Percentiles rank a stretch among this genome's conserved stretches.
Evolutionary conservation across 1,140 invertebrate genomes (phyloP).

Genomic region (Drosophila willistoni): DNA sequence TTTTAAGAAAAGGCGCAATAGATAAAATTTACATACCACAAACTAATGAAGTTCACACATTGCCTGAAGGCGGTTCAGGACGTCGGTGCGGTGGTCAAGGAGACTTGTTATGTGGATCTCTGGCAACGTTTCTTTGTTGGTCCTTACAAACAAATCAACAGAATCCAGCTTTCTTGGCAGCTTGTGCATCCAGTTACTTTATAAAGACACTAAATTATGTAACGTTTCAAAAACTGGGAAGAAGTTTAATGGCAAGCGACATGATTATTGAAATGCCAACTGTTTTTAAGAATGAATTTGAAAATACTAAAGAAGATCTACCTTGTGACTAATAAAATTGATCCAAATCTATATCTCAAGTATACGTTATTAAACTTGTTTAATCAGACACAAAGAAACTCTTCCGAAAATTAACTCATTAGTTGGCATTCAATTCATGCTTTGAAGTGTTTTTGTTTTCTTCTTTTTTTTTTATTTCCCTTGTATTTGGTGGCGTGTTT

Average conservation of each 20-base stretch:
- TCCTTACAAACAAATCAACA: conserved; percentile 84
- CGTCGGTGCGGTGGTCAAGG: conserved; percentile 98
- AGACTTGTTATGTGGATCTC: conserved; percentile 93
- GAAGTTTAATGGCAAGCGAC: conserved; percentile 93
- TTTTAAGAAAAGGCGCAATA: conserved; percentile 90
- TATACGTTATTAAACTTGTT: no score
- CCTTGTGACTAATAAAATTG: no score
- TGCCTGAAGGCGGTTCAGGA: conserved; percentile 89
- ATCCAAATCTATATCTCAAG: no score
- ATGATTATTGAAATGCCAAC: conserved; percentile 92
- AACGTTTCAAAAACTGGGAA: conserved; percentile 90
- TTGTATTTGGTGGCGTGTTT: conserved; percentile 3
- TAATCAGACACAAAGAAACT: neutral
- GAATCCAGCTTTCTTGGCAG: conserved; percentile 88
- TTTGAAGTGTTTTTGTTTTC: conserved; percentile 7
- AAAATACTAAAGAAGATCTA: conserved; percentile 11
- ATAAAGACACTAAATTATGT: conserved; percentile 91
- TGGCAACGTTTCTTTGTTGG: conserved; percentile 95
- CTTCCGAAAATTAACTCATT: conserved; percentile 18
- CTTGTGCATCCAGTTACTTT: conserved; percentile 91
- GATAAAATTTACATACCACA: conserved; percentile 91
- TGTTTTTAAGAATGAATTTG: conserved; percentile 85
- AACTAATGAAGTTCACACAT: conserved; percentile 83
- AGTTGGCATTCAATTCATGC: conserved; percentile 4
- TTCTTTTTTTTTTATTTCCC: neutral